Base-by-base conservation (phyloP, 2,113 vertebrate genomes). In the Mesembrinibis cayennensis region DNA sequence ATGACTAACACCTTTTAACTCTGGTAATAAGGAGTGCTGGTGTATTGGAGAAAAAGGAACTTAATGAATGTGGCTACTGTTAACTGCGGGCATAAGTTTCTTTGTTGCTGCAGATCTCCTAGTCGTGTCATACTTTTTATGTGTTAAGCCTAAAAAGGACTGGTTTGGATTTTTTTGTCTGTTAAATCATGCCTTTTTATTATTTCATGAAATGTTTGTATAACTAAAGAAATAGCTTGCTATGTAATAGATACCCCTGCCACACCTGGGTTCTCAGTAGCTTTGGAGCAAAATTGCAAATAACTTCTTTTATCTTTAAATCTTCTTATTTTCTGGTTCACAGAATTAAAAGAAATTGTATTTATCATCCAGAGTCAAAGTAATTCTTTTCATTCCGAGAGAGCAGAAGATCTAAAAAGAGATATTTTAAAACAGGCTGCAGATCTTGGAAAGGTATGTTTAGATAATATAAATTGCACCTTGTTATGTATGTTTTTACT, bases 331-430 rank as follows among this genome's bases (percentile, higher is more conserved):
- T 97, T 97, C 70, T 97, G 72, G 42, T 97, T 98, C 96, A 81
- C 98, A 99, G 99, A 99, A 95, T 96, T 99, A 96, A 98, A 97
- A 97, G 98, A 98, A 97, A 98, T 99, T 94, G 98, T 99, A 61
- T 99, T 99, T 98, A 94, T 99, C 97, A 99, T 99, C 98, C 99
- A 99, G 98, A 99, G 99, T 97, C 99, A 99, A 95, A 99, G 98
- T 94, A 99, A 99, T 98, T 98, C 98, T 93, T 99, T 99, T 98
- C 99, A 99, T 93, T 98, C 97, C 88, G 98, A 97, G 93, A 99
- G 97, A 98, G 99, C 99, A 20, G 98, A 99, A 82, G 98, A 98
- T 65, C 98, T 98, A 88, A 98, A 98, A 97, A 97, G 95, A 66
- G 98, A 97, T 95, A 98, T 99, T 95, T 98, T 99, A 72, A 95